These are phyloP conservation scores for Macropis europaea DNA, from an alignment of 2,888 invertebrate species.

Conservation along the genomic window DNA sequence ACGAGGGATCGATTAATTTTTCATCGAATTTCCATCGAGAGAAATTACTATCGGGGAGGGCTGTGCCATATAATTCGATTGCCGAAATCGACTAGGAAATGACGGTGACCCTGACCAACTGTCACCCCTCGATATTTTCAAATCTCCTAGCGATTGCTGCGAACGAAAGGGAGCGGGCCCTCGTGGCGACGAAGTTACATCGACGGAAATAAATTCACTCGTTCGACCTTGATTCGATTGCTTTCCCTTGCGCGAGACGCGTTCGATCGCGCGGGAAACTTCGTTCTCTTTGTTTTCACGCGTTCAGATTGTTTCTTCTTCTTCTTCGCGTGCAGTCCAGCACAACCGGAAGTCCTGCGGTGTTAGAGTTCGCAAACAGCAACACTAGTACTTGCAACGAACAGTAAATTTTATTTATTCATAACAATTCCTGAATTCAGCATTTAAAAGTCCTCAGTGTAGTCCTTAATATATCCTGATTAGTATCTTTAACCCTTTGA, in stretches of 20 bases:
- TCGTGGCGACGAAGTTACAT: constrained; percentile 24
- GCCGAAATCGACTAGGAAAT: constrained; percentile 77
- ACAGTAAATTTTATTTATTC: too few relatives aligned
- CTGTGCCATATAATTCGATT: constrained; percentile 72
- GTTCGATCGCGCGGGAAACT: constrained; percentile 35
- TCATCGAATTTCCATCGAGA: constrained; percentile 69
- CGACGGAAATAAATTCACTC: constrained; percentile 26
- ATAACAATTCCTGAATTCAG: too few relatives aligned
- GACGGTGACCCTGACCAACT: constrained; percentile 56
- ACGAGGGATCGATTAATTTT: constrained; percentile 67
- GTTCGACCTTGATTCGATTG: constrained; percentile 36
- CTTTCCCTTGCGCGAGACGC: constrained; percentile 4
- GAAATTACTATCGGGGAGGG: constrained; percentile 38
- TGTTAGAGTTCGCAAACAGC: too few relatives aligned
- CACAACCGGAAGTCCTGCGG: too few relatives aligned
- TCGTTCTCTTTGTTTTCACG: constrained; percentile 23
- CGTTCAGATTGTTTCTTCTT: too few relatives aligned
- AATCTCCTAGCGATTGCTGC: constrained; percentile 69
- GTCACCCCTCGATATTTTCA: constrained; percentile 62
- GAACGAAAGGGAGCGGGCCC: not conserved
- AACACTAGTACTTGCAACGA: too few relatives aligned
- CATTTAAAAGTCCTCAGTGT: too few relatives aligned
- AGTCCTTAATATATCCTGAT: too few relatives aligned
- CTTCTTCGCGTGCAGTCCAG: too few relatives aligned
- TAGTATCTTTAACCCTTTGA: too few relatives aligned